Conservation (phyloP, 2,888 invertebrate genomes). For the Eilema sororculum region DNA sequence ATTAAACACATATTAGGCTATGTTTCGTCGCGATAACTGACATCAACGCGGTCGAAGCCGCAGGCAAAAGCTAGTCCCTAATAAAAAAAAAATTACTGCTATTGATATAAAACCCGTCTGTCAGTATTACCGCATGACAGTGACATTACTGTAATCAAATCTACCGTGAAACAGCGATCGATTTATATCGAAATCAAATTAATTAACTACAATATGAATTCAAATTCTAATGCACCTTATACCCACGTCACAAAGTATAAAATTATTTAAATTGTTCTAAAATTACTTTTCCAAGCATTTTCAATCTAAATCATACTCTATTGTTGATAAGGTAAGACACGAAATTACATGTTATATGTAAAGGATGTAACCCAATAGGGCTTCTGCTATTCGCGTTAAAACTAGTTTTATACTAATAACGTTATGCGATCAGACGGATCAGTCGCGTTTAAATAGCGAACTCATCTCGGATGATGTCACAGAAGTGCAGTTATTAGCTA, state of each 20-base stretch:
- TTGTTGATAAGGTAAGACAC: background rate
- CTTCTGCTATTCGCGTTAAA: conserved; percentile 34
- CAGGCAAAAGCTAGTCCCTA: too few relatives aligned
- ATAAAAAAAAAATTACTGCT: background rate
- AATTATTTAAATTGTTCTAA: background rate
- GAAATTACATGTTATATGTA: conserved; percentile 1
- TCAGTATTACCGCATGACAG: background rate
- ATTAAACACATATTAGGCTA: too few relatives aligned
- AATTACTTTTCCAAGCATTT: background rate
- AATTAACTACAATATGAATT: background rate
- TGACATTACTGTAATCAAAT: conserved; percentile 53
- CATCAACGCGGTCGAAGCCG: too few relatives aligned
- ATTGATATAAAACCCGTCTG: background rate
- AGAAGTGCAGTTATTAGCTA: background rate
- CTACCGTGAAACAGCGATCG: conserved; percentile 44
- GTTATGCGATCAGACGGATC: conserved; percentile 35
- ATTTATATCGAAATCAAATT: background rate
- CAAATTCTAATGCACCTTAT: background rate
- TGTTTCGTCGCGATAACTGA: too few relatives aligned
- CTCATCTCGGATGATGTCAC: conserved; percentile 19
- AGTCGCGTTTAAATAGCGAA: conserved; percentile 14
- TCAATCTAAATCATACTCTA: conserved; percentile 7
- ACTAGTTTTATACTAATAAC: conserved; percentile 22
- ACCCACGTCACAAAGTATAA: background rate
- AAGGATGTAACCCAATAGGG: conserved; percentile 31